These are phyloP conservation scores for Nibea albiflora DNA, from an alignment of 2,113 vertebrate genomes.

Conservation along the genomic window DNA sequence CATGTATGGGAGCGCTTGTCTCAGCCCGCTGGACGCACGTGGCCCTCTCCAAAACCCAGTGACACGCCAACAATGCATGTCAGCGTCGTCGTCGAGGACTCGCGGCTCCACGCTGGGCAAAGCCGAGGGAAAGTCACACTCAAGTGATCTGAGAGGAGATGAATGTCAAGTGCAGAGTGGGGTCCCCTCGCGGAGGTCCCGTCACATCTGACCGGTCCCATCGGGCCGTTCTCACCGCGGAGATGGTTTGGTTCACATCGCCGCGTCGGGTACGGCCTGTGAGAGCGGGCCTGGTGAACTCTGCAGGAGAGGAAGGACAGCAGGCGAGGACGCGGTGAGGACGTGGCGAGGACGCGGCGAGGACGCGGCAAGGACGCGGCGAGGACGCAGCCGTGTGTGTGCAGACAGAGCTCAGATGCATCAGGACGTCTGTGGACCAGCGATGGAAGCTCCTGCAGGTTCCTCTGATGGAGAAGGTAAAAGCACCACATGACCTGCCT, in stretches of 20 bases:
- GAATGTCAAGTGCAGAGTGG: slow-evolving; percentile 67
- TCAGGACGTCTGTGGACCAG: too few relatives aligned
- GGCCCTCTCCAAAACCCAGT: slow-evolving; percentile 68
- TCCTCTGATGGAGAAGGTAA: background rate
- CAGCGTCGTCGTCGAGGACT: slow-evolving; percentile 28
- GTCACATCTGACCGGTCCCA: slow-evolving; percentile 49
- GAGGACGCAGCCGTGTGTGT: too few relatives aligned
- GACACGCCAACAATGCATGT: slow-evolving; percentile 72
- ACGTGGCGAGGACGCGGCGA: too few relatives aligned
- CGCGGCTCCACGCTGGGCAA: slow-evolving; percentile 56
- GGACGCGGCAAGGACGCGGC: too few relatives aligned
- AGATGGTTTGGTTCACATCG: background rate
- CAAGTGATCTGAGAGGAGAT: slow-evolving; percentile 74
- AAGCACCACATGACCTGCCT: background rate
- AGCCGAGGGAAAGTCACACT: slow-evolving; percentile 69
- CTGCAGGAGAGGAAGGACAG: background rate
- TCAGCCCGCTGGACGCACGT: slow-evolving; percentile 66
- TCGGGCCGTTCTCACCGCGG: slow-evolving; percentile 1
- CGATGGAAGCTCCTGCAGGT: background rate
- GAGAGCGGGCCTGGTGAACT: background rate
- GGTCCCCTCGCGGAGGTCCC: slow-evolving; percentile 56
- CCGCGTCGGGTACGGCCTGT: background rate
- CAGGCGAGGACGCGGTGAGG: too few relatives aligned
- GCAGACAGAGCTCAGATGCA: too few relatives aligned
- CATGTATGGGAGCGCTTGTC: slow-evolving; percentile 65